A percentile compares a stretch with the other conserved stretches of the same genome.
These are phyloP conservation scores for Hafferia zeledoni DNA, from an alignment of 2,797 vertebrate species.

Conservation along the genomic window DNA sequence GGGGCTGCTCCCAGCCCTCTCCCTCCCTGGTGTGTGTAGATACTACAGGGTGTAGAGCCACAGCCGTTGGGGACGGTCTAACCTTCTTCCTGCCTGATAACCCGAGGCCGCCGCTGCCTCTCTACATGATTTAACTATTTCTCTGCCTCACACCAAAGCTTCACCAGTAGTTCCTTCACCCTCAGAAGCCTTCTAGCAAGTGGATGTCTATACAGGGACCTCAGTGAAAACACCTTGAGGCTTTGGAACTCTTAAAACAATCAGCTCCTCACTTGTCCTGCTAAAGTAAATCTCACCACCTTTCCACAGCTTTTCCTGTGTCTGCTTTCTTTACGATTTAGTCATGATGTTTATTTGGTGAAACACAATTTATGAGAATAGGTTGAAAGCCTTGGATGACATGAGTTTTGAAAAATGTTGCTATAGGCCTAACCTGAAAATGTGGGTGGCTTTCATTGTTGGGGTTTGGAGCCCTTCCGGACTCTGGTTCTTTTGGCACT, in stretches of 20 bases:
- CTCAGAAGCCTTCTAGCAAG: not conserved
- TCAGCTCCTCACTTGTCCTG: not conserved
- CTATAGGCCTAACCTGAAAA: not conserved
- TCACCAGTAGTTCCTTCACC: not conserved
- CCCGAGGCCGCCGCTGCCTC: not conserved
- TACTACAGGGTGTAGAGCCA: not conserved
- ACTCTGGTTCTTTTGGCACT: not conserved
- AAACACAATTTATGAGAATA: not conserved
- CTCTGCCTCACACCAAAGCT: not conserved
- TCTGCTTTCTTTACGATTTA: not conserved
- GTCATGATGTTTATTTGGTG: not conserved
- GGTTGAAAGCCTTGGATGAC: not conserved
- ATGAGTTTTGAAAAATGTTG: not conserved
- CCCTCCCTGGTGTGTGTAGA: not conserved
- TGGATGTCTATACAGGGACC: not conserved
- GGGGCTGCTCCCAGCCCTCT: not conserved
- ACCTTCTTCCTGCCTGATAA: conserved; percentile 28
- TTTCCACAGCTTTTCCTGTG: rapidly evolving
- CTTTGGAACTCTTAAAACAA: not conserved
- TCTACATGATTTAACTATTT: not conserved
- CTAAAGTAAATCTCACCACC: not conserved
- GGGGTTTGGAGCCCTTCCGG: not conserved
- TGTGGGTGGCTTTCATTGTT: not conserved
- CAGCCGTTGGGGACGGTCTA: not conserved
- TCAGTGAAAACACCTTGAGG: not conserved